Evolutionary conservation across 2,888 invertebrate genomes (phyloP), one percentile per base, ranked within the genome.

Genomic region (Lacanobia wlatinum): DNA sequence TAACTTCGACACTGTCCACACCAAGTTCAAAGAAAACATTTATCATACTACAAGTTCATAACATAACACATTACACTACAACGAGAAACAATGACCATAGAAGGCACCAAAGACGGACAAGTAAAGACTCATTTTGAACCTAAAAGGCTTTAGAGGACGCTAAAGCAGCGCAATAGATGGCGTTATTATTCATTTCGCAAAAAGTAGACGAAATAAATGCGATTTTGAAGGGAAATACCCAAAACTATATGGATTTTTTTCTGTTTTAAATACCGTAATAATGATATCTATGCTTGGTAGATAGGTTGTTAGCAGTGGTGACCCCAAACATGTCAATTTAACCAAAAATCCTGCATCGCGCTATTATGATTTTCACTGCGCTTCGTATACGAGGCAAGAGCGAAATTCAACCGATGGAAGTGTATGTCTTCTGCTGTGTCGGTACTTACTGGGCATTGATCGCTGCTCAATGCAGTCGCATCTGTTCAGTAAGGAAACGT

Each of bases 391-490:
- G 70, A 65, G 1, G 7, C 38, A 59, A 34, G 46, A 67, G 53
- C 43, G 12, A 21, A 10, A 1, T 9, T 8, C 0, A 0, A 16
- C 8, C 0, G 43, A 82, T 84, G 89, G 88, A 89, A 83, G 87
- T 82, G 87, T 86, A 86, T 82, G 84, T 82, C 86, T 81, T 83
- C 86, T 86, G 84, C 78, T 75, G 87, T 89, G 89, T 86, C 88
- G 86, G 82, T 85, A 91, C 91, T 92, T 92, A 90, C 91, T 90
- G 82, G 80, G 82, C 92, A 93, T 93, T 78, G 92, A 90, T 92
- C 91, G 89, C 82, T 90, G 88, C 87, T 84, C 62, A 78, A 75
- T 70, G 84, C 84, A 84, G 87, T 88, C 83, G 88, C 62, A 90
- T 89, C 88, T 90, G 89, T 71, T 88, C 80, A 90, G 87, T 84